A percentile compares a stretch with the other conserved stretches of the same genome.
These are phyloP conservation scores for Diabrotica balteata DNA, from an alignment of 2,888 invertebrate species.

Conservation along the genomic window DNA sequence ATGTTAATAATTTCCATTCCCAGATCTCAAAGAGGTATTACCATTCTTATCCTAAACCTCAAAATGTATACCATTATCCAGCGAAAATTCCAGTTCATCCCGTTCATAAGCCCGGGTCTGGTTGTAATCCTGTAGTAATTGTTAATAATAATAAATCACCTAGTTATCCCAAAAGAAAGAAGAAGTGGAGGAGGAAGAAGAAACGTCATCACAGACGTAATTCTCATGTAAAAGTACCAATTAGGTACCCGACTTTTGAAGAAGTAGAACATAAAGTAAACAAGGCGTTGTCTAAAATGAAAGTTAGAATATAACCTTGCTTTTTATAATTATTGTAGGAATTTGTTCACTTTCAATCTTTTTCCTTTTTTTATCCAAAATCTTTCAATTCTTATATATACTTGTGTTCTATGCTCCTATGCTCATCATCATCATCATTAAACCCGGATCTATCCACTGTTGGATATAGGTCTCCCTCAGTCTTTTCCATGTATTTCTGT, in stretches of 20 bases:
- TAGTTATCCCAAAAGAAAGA: slow-evolving; percentile 4
- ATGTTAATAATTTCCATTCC: neutral
- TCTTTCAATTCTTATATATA: no score
- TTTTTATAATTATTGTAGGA: no score
- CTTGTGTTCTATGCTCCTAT: no score
- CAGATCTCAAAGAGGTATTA: slow-evolving; percentile 1
- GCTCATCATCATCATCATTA: no score
- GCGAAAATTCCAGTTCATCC: neutral
- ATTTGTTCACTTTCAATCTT: no score
- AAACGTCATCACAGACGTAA: neutral
- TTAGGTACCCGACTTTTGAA: slow-evolving; percentile 1
- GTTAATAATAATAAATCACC: slow-evolving; percentile 20
- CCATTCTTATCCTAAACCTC: neutral
- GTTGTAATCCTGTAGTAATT: slow-evolving; percentile 18
- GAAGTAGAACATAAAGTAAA: slow-evolving; percentile 24
- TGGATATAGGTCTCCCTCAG: no score
- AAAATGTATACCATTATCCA: neutral
- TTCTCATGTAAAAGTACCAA: neutral
- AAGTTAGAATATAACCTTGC: neutral
- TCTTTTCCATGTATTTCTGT: no score
- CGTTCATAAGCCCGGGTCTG: neutral
- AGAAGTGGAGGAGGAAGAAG: neutral
- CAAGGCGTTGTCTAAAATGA: slow-evolving; percentile 11
- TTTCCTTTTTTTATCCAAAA: no score
- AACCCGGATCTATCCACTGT: no score